phyloP scores from a whole-genome alignment of 37 sponge, comb jelly and placozoan species.

The Geodia barretti region DNA sequence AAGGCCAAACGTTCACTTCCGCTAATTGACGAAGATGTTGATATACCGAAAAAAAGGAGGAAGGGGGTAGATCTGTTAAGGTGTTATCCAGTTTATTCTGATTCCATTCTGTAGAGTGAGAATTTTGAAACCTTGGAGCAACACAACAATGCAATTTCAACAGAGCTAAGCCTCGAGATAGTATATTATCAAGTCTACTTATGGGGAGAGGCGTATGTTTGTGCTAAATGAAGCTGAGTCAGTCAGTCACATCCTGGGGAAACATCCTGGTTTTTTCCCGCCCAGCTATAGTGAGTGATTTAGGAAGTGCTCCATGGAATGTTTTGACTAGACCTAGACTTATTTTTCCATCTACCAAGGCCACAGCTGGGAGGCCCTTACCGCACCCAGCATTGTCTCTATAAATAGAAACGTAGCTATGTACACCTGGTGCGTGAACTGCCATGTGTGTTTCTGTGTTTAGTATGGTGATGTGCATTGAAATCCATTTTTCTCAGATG shows the following conservation, averaged over 20 bases:
- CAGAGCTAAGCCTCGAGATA: not conserved
- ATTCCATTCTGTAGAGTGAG: too few relatives aligned
- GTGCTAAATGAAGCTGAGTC: not conserved
- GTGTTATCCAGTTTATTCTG: not conserved
- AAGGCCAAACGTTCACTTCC: not conserved
- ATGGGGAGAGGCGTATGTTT: not conserved
- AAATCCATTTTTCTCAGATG: not conserved
- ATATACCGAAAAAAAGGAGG: not conserved
- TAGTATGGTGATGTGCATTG: too few relatives aligned
- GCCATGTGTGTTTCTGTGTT: not conserved
- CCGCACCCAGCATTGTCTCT: too few relatives aligned
- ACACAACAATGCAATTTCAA: not conserved
- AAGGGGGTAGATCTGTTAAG: not conserved
- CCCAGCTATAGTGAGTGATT: not conserved
- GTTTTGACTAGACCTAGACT: too few relatives aligned
- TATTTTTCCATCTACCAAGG: too few relatives aligned
- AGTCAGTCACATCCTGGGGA: not conserved
- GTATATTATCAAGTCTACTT: not conserved
- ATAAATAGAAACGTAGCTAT: too few relatives aligned
- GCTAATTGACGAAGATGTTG: not conserved
- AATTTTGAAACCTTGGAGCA: not conserved
- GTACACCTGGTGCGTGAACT: too few relatives aligned
- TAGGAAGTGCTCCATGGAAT: not conserved
- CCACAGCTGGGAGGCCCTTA: too few relatives aligned
- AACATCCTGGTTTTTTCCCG: not conserved